Evolutionary conservation across 2,113 vertebrate species (phyloP), one percentile per base, ranked within the genome.

Genomic region (Formicarius rufipectus): DNA sequence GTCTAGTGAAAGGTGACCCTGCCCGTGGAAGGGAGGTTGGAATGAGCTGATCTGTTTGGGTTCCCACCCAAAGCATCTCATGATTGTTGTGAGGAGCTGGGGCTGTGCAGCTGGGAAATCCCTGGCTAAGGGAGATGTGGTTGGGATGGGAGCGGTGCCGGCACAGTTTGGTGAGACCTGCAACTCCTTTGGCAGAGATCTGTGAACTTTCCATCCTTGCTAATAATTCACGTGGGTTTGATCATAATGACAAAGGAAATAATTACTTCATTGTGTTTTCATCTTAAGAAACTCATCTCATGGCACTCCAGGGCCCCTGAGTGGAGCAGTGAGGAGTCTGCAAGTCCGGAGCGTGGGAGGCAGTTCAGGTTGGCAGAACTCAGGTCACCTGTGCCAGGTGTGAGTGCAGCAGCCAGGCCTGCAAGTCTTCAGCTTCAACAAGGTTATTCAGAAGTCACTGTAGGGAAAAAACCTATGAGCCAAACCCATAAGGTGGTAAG

Each of bases 191-290:
- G 55, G 63, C 39, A 80, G 58, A 73, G 18, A 31, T 31, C 63
- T 80, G 91, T 33, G 37, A 71, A 90, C 13, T 95, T 96, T 95
- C 93, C 77, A 63, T 42, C 68, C 47, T 42, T 66, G 76, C 45
- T 71, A 92, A 89, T 89, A 90, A 89, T 81, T 58, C 80, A 84
- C 67, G 18, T 19, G 31, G 56, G 37, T 4, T 0, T 8, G 58
- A 91, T 79, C 56, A 58, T 53, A 68, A 95, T 66, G 75, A 45
- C 90, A 92, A 92, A 95, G 88, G 88, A 94, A 97, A 90, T 45
- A 77, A 83, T 85, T 72, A 89, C 89, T 82, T 71, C 45, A 35
- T 53, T 85, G 24, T 2, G 3, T 86, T 85, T 77, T 77, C 35
- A 85, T 90, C 63, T 91, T 33, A 16, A 88, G 95, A 92, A 92